Evolutionary conservation across 1,140 invertebrate genomes (phyloP).

Genomic region (Muscidifurax raptorellus): DNA sequence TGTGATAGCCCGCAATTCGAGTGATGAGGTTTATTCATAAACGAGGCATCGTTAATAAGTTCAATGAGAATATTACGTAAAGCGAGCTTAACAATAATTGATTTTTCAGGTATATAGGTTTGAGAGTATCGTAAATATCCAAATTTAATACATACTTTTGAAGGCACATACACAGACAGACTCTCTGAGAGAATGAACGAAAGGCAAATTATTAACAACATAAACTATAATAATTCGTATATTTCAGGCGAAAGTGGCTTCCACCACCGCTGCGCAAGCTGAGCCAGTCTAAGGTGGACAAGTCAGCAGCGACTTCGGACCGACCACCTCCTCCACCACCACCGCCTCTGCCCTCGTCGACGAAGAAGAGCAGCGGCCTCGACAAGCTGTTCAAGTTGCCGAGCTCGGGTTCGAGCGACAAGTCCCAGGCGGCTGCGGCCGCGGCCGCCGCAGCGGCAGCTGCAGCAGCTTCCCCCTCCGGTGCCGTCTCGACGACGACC

Average conservation of each 20-base stretch:
- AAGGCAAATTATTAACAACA: too few relatives aligned
- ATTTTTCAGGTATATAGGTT: too few relatives aligned
- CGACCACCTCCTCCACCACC: slow-evolving; percentile 72
- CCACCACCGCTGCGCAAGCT: slow-evolving; percentile 91
- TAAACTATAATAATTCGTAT: not conserved
- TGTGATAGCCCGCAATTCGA: too few relatives aligned
- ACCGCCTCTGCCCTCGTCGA: slow-evolving; percentile 64
- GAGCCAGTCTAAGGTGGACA: slow-evolving; percentile 92
- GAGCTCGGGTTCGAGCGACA: slow-evolving; percentile 40
- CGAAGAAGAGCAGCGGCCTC: slow-evolving; percentile 82
- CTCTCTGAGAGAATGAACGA: too few relatives aligned
- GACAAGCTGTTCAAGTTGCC: slow-evolving; percentile 88
- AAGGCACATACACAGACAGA: too few relatives aligned
- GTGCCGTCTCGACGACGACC: not conserved
- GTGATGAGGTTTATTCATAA: too few relatives aligned
- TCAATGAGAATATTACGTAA: too few relatives aligned
- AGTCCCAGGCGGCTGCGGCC: slow-evolving; percentile 63
- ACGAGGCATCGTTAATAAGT: too few relatives aligned
- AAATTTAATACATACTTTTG: too few relatives aligned
- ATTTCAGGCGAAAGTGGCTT: slow-evolving; percentile 89
- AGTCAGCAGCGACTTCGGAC: slow-evolving; percentile 70
- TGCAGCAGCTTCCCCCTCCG: slow-evolving; percentile 55
- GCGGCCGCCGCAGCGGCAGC: slow-evolving; percentile 67
- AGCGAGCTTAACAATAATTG: too few relatives aligned
- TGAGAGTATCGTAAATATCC: too few relatives aligned